Percentiles rank a stretch among this genome's conserved stretches.
phyloP scores from a whole-genome alignment of 37 sponge, comb jelly and placozoan species.

The Hexactinellida sp. region DNA sequence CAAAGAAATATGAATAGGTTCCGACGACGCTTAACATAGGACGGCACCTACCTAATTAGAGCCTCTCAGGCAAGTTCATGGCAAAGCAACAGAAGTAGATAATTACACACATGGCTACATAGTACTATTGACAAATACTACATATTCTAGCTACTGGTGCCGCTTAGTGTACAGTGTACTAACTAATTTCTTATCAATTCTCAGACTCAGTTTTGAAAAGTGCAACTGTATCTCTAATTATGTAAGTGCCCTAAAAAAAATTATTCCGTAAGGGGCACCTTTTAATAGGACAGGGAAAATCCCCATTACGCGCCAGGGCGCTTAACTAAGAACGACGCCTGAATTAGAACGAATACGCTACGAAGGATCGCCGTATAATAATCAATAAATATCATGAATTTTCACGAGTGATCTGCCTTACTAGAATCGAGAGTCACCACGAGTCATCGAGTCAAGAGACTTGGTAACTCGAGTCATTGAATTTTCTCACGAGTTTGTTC shows the following conservation, averaged over 20 bases:
- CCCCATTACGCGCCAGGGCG: too few species aligned
- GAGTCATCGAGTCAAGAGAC: too few species aligned
- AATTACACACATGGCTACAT: background rate
- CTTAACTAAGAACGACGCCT: background rate
- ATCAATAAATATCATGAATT: too few species aligned
- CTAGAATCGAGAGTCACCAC: too few species aligned
- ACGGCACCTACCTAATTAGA: background rate
- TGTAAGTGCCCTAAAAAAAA: background rate
- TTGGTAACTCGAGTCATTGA: too few species aligned
- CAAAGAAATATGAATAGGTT: background rate
- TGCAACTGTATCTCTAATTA: background rate
- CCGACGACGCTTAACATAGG: background rate
- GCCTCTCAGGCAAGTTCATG: background rate
- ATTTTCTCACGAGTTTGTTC: too few species aligned
- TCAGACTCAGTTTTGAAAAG: background rate
- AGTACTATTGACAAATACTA: background rate
- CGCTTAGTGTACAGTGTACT: too few species aligned
- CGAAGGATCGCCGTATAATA: too few species aligned
- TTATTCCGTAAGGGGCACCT: background rate
- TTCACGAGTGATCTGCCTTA: too few species aligned
- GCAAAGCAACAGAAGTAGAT: background rate
- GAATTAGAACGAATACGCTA: background rate
- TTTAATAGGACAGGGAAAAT: background rate
- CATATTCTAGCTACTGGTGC: too few species aligned
- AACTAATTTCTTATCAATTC: background rate